Evolutionary conservation across 2,113 vertebrate species (phyloP).

Genomic region (Lipotes vexillifer): DNA sequence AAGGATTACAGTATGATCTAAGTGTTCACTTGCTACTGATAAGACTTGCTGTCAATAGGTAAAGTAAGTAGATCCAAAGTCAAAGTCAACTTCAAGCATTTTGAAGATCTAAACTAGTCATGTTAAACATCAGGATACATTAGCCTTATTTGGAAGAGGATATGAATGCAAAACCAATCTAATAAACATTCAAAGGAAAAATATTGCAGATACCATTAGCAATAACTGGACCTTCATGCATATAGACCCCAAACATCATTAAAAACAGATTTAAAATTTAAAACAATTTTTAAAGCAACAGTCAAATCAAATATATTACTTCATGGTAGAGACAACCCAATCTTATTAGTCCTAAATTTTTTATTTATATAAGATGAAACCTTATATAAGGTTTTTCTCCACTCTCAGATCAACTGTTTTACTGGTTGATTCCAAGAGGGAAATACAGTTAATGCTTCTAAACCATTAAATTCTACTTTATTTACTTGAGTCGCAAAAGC

Average conservation of each 20-base stretch:
- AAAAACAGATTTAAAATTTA: background rate
- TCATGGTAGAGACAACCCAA: background rate
- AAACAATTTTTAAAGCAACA: background rate
- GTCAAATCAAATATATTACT: background rate
- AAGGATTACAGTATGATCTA: background rate
- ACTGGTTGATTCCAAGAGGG: background rate
- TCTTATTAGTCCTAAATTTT: background rate
- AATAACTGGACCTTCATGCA: background rate
- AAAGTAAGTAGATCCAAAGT: background rate
- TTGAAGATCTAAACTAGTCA: background rate
- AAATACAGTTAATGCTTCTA: background rate
- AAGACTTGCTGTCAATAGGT: background rate
- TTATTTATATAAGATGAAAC: background rate
- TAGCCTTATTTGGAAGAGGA: background rate
- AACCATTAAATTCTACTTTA: background rate
- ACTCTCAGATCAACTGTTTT: conserved; percentile 4
- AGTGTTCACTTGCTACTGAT: background rate
- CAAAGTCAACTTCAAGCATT: background rate
- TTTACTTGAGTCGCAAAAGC: background rate
- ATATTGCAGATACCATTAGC: background rate
- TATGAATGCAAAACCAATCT: background rate
- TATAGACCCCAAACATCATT: background rate
- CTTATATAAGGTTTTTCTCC: too few relatives aligned
- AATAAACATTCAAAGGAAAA: background rate
- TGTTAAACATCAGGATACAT: background rate